Evolutionary conservation across 2,113 vertebrate genomes (phyloP).

Genomic region (Etheostoma cragini): DNA sequence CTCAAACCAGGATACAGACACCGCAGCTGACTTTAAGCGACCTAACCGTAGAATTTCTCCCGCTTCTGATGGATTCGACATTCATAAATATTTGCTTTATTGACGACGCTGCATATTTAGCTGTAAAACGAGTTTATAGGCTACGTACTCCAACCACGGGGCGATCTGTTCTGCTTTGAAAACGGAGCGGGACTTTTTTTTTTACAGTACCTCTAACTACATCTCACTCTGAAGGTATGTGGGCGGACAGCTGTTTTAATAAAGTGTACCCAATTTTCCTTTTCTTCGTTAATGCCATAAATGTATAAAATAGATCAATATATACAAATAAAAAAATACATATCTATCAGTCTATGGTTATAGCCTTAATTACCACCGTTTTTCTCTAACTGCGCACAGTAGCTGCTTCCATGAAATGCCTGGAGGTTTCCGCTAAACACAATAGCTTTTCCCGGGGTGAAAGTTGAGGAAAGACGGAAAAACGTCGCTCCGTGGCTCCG

Average conservation of each 20-base stretch:
- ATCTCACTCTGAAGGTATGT: background rate
- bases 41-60: background rate
- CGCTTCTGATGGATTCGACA: background rate
- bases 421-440: slow-evolving; percentile 34
- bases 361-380: background rate
- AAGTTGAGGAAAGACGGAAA: slow-evolving; percentile 15
- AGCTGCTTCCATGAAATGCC: background rate
- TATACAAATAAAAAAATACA: too few relatives aligned
- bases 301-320: too few relatives aligned
- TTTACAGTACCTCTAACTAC: background rate
- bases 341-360: too few relatives aligned
- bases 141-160: background rate
- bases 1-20: background rate
- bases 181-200: background rate
- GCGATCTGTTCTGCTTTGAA: background rate
- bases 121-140: background rate
- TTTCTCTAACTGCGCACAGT: background rate
- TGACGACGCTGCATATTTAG: background rate
- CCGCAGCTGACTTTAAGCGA: background rate
- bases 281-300: background rate
- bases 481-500: slow-evolving; percentile 59
- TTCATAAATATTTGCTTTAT: background rate
- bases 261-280: too few relatives aligned
- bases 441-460: background rate
- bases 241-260: too few relatives aligned